Conservation (phyloP, 2,113 vertebrate species). For the Pipa parva region DNA sequence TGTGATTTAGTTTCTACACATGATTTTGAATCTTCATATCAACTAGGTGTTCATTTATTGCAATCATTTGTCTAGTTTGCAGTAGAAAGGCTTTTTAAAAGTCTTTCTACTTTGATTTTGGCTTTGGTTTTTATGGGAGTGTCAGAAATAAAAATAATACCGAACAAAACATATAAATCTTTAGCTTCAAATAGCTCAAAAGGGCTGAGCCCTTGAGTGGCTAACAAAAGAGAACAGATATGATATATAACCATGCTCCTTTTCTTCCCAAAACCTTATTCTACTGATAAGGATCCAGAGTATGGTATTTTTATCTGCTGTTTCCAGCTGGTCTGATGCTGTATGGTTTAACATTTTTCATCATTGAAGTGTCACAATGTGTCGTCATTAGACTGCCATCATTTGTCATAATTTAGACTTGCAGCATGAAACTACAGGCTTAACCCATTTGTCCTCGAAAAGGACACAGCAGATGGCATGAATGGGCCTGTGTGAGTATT, state of each 20-base stretch:
- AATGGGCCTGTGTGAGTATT: too few species aligned
- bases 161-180: not conserved
- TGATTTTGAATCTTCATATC: too few species aligned
- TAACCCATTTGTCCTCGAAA: not conserved
- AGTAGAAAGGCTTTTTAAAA: too few species aligned
- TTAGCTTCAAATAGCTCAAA: not conserved
- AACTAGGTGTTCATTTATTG: too few species aligned
- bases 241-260: not conserved
- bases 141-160: not conserved
- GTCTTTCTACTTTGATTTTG: too few species aligned
- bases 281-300: conserved; percentile 2
- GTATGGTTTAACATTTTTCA: not conserved
- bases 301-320: conserved; percentile 1
- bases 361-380: not conserved
- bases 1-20: too few species aligned
- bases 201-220: not conserved
- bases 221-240: not conserved
- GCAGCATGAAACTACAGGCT: not conserved
- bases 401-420: conserved; percentile 1
- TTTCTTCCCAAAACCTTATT: not conserved
- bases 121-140: too few species aligned
- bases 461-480: too few species aligned
- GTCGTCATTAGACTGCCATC: not conserved
- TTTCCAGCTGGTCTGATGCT: conserved; percentile 8
- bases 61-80: too few species aligned